phyloP scores from a whole-genome alignment of 92 coral and sea anemone species.

The Heliopora coerulea region DNA sequence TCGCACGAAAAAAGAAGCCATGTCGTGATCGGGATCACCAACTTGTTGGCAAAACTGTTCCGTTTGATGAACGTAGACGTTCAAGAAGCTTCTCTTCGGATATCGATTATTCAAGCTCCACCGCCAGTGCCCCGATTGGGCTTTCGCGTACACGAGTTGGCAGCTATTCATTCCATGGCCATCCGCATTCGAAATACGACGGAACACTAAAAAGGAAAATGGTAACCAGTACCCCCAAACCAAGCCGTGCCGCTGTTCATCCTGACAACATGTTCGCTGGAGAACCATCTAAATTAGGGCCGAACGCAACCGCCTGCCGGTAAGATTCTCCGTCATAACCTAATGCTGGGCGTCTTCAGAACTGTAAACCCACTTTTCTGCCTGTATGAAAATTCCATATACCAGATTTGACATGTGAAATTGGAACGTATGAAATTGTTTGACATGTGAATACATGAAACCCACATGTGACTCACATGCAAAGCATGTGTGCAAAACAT shows the following conservation, averaged over 20 bases:
- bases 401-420: too few relatives aligned
- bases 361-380: too few relatives aligned
- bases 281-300: not conserved
- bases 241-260: constrained; percentile 58
- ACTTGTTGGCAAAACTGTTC: not conserved
- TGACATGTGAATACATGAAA: too few relatives aligned
- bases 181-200: not conserved
- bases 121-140: not conserved
- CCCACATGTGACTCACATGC: too few relatives aligned
- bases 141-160: constrained; percentile 27
- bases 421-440: too few relatives aligned
- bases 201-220: constrained; percentile 8
- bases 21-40: constrained; percentile 29
- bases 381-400: too few relatives aligned
- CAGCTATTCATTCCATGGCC: constrained; percentile 33
- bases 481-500: too few relatives aligned
- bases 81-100: constrained; percentile 12
- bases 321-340: not conserved
- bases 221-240: constrained; percentile 81
- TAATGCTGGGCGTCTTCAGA: too few relatives aligned
- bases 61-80: constrained; percentile 31
- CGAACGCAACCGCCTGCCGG: not conserved
- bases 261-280: not conserved
- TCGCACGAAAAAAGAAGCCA: constrained; percentile 35
- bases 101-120: not conserved